Evolutionary conservation across 2,888 invertebrate species (phyloP), one percentile per base, ranked within the genome.

Genomic region (Cryptus armator): DNA sequence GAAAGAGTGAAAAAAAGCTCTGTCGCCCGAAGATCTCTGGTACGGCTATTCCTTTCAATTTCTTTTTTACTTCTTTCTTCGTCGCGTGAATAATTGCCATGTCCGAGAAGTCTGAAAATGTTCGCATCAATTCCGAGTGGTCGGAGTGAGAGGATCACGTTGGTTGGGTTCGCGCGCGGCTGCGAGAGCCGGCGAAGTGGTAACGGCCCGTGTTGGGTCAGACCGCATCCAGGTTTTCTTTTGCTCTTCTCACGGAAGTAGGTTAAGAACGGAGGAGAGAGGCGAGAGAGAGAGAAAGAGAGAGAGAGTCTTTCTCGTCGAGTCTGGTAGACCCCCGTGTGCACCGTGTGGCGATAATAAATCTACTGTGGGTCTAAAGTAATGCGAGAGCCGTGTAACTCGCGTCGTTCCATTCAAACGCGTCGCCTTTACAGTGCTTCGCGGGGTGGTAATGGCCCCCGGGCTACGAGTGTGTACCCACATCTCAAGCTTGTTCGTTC

Each of bases 361-460:
- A 91, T 92, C 89, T 89, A 87, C 87, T 88, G 86, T 71, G 75
- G 62, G 76, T 76, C 86, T 86, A 89, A 90, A 90, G 89, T 91
- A 91, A 90, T 90, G 89, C 87, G 89, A 89, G 85, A 90, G 87
- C 85, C 87, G 88, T 88, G 89, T 89, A 88, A 89, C 87, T 87
- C 87, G 87, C 88, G 88, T 88, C 87, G 86, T 87, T 87, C 88
- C 89, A 90, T 92, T 91, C 90, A 90, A 87, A 90, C 89, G 89
- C 85, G 88, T 90, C 88, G 86, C 89, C 88, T 88, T 90, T 88
- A 88, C 89, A 87, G 86, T 85, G 87, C 87, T 88, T 88, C 88
- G 87, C 84, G 68, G 89, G 87, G 87, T 90, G 88, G 90, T 90
- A 92, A 92, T 91, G 89, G 91, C 86, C 89, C 86, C 85, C 86